phyloP scores from a whole-genome alignment of 2,113 vertebrate genomes.

The Silurus glanis region DNA sequence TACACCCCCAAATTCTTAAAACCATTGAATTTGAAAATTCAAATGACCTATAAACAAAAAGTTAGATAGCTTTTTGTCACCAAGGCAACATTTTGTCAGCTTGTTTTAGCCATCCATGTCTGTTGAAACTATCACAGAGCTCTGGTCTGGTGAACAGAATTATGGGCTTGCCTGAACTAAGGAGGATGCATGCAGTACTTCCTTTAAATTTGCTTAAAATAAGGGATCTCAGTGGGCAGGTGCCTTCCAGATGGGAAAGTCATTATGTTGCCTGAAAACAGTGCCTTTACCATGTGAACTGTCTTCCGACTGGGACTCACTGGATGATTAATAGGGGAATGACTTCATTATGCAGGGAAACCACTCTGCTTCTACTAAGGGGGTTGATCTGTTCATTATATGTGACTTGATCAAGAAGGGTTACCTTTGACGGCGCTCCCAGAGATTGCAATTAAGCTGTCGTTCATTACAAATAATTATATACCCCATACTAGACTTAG shows the following conservation, averaged over 20 bases:
- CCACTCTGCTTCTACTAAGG: background rate
- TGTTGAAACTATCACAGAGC: background rate
- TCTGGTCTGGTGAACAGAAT: background rate
- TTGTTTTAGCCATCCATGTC: background rate
- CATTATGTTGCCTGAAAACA: background rate
- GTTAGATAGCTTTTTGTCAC: too few species aligned
- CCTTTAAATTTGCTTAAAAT: background rate
- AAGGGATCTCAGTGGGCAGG: background rate
- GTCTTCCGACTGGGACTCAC: background rate
- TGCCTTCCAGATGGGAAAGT: background rate
- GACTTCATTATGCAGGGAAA: background rate
- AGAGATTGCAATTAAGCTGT: background rate
- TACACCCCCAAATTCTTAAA: background rate
- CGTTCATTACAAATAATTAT: background rate
- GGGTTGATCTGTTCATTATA: background rate
- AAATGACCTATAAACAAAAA: background rate
- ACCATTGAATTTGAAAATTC: background rate
- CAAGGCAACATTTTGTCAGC: background rate
- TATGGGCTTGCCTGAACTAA: background rate
- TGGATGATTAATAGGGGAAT: conserved; percentile 5
- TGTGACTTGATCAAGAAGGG: background rate
- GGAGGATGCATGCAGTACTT: background rate
- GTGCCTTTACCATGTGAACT: background rate
- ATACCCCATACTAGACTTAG: background rate
- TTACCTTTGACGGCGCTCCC: background rate